Conservation (phyloP, 2,888 invertebrate species). For the Ormyrus pomaceus region DNA sequence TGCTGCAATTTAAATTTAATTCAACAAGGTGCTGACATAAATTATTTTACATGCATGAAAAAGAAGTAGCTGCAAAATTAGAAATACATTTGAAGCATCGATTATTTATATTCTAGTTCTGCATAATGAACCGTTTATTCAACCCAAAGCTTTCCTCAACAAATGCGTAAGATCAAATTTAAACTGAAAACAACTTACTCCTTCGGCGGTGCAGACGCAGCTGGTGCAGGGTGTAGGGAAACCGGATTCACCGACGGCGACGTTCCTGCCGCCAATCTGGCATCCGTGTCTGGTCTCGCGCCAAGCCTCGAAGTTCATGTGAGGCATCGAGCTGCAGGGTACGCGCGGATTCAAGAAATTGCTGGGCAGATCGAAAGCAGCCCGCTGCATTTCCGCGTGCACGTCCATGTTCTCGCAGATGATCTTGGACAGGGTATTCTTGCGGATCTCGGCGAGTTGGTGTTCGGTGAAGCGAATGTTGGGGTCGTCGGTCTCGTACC, state of each 20-base stretch:
- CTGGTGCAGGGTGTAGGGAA: constrained; percentile 95
- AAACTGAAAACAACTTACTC: constrained; percentile 79
- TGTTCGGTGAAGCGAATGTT: constrained; percentile 88
- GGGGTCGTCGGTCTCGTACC: constrained; percentile 93
- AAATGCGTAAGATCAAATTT: too few species aligned
- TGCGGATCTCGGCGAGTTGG: constrained; percentile 92
- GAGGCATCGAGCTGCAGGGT: constrained; percentile 88
- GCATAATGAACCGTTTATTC: too few species aligned
- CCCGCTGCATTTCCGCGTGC: constrained; percentile 90
- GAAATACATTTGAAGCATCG: too few species aligned
- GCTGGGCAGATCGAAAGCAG: constrained; percentile 93
- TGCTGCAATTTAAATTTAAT: too few species aligned
- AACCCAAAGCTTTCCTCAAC: too few species aligned
- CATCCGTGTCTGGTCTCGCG: constrained; percentile 89
- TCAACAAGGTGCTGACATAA: too few species aligned
- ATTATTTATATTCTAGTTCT: too few species aligned
- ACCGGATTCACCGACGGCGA: constrained; percentile 88
- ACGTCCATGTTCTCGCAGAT: constrained; percentile 94
- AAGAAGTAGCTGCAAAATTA: too few species aligned
- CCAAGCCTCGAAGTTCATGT: constrained; percentile 90
- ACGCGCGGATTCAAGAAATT: constrained; percentile 94
- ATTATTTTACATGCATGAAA: too few species aligned
- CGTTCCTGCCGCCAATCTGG: constrained; percentile 87
- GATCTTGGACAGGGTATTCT: constrained; percentile 89
- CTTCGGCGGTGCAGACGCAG: constrained; percentile 90